These are phyloP conservation scores for Zosterops borbonicus DNA, from an alignment of 2,113 vertebrate species.

Conservation along the genomic window DNA sequence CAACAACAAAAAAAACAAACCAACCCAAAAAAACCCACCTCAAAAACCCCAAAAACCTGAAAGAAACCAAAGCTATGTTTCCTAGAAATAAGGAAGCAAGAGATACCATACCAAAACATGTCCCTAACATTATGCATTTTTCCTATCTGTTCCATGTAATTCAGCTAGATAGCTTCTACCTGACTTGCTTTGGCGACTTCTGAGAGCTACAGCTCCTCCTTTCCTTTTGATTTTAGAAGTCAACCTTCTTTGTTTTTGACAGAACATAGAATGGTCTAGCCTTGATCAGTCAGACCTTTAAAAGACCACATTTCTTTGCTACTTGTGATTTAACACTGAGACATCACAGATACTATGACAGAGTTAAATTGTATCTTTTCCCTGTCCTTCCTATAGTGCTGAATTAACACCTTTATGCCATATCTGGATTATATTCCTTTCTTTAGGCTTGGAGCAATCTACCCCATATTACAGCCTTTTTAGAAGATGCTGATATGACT, in stretches of 20 bases:
- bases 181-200: background rate
- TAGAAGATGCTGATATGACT: background rate
- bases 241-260: background rate
- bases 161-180: background rate
- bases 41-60: too few species aligned
- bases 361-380: background rate
- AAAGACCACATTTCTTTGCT: background rate
- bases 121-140: background rate
- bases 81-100: background rate
- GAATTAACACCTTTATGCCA: background rate
- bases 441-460: background rate
- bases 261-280: background rate
- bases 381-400: background rate
- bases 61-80: background rate
- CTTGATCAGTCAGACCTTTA: background rate
- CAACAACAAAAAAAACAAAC: too few species aligned
- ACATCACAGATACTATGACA: background rate
- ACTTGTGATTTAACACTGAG: background rate
- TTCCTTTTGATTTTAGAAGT: background rate
- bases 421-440: background rate
- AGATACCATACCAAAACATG: background rate
- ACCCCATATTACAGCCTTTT: background rate
- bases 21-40: too few species aligned
- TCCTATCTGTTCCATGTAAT: background rate
- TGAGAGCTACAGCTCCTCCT: background rate